These are phyloP conservation scores for Myopa testacea DNA, from an alignment of 2,888 invertebrate species.

Conservation along the genomic window DNA sequence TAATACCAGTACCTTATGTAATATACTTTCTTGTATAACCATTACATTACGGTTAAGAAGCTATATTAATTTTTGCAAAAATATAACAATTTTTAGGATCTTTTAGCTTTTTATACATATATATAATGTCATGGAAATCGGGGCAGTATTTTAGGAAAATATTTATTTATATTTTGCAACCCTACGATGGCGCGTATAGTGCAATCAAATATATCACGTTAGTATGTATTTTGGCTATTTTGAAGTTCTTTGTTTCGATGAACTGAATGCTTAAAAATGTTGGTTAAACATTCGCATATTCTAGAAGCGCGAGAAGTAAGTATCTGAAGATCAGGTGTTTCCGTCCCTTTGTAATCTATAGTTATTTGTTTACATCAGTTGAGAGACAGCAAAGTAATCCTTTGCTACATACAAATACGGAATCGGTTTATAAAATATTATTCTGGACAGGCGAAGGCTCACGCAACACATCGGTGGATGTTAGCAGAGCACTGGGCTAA, in stretches of 20 bases:
- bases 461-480: constrained; percentile 32
- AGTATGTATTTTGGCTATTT: too few species aligned
- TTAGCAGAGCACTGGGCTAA: constrained; percentile 24
- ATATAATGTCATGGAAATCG: too few species aligned
- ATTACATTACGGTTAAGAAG: too few species aligned
- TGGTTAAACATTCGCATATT: constrained; percentile 22
- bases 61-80: too few species aligned
- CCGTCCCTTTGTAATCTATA: background rate
- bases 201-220: too few species aligned
- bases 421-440: constrained; percentile 25
- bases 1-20: too few species aligned
- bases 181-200: too few species aligned
- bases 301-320: constrained; percentile 29
- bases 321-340: background rate
- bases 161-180: too few species aligned
- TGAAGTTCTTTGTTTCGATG: background rate
- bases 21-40: too few species aligned
- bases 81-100: too few species aligned
- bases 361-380: background rate
- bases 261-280: constrained; percentile 5
- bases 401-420: constrained; percentile 31
- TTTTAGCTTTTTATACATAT: too few species aligned
- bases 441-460: constrained; percentile 18
- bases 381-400: constrained; percentile 7
- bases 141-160: too few species aligned